These are phyloP conservation scores for Clitarchus hookeri DNA, from an alignment of 2,888 invertebrate species.

Conservation along the genomic window DNA sequence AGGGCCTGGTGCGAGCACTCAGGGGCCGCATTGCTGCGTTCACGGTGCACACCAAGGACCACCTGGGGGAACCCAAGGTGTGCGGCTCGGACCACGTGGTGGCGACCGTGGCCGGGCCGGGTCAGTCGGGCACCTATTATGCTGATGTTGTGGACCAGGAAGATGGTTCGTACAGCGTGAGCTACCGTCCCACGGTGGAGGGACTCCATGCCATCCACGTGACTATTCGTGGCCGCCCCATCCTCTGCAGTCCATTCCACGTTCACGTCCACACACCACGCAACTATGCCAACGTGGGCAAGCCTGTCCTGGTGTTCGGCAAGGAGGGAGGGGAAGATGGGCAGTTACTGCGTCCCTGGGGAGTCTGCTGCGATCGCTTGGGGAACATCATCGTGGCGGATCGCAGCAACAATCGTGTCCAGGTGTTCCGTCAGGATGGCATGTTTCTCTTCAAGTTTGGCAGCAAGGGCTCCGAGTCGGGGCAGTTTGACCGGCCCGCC, in stretches of 20 bases:
- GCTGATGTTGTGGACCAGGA: conserved; percentile 54
- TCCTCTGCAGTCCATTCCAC: conserved; percentile 52
- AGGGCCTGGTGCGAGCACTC: conserved; percentile 55
- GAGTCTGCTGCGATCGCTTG: conserved; percentile 79
- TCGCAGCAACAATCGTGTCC: conserved; percentile 83
- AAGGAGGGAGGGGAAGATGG: conserved; percentile 59
- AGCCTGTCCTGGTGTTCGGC: conserved; percentile 57
- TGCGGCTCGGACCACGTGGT: conserved; percentile 47
- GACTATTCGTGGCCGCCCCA: conserved; percentile 51
- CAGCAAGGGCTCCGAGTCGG: conserved; percentile 75
- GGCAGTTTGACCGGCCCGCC: conserved; percentile 91
- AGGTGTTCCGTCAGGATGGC: conserved; percentile 73
- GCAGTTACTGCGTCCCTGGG: conserved; percentile 67
- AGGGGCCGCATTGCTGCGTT: conserved; percentile 56
- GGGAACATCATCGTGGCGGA: conserved; percentile 76
- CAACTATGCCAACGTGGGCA: conserved; percentile 50
- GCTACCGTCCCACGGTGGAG: conserved; percentile 53
- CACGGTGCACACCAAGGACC: conserved; percentile 57
- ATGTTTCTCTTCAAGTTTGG: conserved; percentile 77
- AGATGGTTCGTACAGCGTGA: conserved; percentile 55
- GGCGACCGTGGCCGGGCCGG: conserved; percentile 48
- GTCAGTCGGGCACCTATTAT: conserved; percentile 46
- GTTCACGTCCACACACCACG: conserved; percentile 54
- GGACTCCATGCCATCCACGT: conserved; percentile 49
- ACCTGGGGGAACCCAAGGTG: conserved; percentile 49